Base-by-base conservation (phyloP, 2,888 invertebrate species). In the Drosophila merina region DNA sequence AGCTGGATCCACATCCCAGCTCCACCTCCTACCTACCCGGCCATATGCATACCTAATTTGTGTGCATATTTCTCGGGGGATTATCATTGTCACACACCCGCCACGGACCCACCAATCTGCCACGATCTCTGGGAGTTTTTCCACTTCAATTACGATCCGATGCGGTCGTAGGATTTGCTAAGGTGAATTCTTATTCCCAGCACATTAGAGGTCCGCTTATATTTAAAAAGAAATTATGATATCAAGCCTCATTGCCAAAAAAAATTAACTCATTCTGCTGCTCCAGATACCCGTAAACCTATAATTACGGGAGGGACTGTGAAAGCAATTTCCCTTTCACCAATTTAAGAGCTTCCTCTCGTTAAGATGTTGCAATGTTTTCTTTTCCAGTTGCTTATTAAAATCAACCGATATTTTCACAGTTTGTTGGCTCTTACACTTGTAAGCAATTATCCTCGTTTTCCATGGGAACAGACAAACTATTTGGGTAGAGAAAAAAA, bases 41-140 rank as follows among this genome's bases (percentile, higher is more conserved):
- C 12, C 44, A 40, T 47, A 75, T 67, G 77, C 63, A 82, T 82
- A 82, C 78, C 82, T 84, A 87, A 84, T 84, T 84, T 84, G 84
- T 84, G 87, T 82, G 82, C 85, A 86, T 81, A 85, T 84, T 85
- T 84, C 81, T 84, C 64, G 68, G 79, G 82, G 84, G 87, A 86
- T 85, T 86, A 84, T 79, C 84, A 75, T 56, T 79, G 80, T 82
- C 83, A 76, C 82, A 76, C 70, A 42, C 26, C 59, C 51, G 64
- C 44, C 9, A 12, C 30, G 20, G 28, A 36, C 30, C 12, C 25
- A 28, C 47, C 20, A 51, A 66, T 64, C 67, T 12, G 45, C 68
- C 44, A 52, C 64, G 68, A 68, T 68, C 45, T 52, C n/a, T 42
- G 70, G 20, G 44, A 49, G 26, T 50, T 12, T 31, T 31, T 49